These are phyloP conservation scores for Ophioninae sp. DNA, from an alignment of 2,888 invertebrate species.

Conservation along the genomic window DNA sequence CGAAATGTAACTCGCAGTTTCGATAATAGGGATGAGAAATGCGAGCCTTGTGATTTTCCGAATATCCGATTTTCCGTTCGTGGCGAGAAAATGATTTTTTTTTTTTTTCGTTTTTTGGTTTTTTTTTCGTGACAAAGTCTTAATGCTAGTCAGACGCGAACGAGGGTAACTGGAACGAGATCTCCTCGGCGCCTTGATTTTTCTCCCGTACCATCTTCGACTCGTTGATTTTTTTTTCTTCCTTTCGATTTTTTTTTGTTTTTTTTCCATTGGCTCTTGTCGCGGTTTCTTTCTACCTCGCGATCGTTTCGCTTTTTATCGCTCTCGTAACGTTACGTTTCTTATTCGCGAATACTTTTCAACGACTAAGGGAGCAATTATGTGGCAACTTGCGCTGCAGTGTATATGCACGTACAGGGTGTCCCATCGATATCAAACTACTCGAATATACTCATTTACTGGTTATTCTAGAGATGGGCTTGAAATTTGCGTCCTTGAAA, in stretches of 20 bases:
- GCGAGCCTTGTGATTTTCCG: background rate
- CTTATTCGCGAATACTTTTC: conserved; percentile 56
- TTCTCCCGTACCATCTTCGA: conserved; percentile 13
- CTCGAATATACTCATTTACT: background rate
- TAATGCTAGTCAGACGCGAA: background rate
- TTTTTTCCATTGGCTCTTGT: background rate
- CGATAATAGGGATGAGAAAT: background rate
- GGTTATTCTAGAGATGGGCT: background rate
- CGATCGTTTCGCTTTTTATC: conserved; percentile 48
- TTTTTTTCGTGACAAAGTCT: too few species aligned
- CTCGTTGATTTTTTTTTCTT: conserved; percentile 17
- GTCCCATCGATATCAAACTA: background rate
- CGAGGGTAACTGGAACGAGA: background rate
- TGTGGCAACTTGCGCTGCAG: conserved; percentile 44
- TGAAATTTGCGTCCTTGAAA: too few species aligned
- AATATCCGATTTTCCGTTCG: background rate
- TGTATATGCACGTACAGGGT: background rate
- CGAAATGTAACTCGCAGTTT: background rate
- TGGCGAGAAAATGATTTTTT: too few species aligned
- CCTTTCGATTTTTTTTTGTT: conserved; percentile 4
- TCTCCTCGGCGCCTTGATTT: background rate
- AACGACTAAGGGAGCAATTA: conserved; percentile 59
- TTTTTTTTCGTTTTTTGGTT: background rate
- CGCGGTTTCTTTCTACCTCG: conserved; percentile 5
- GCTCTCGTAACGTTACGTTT: conserved; percentile 57